Evolutionary conservation across 2,113 vertebrate species (phyloP).

Genomic region (Cercopithecus mona): DNA sequence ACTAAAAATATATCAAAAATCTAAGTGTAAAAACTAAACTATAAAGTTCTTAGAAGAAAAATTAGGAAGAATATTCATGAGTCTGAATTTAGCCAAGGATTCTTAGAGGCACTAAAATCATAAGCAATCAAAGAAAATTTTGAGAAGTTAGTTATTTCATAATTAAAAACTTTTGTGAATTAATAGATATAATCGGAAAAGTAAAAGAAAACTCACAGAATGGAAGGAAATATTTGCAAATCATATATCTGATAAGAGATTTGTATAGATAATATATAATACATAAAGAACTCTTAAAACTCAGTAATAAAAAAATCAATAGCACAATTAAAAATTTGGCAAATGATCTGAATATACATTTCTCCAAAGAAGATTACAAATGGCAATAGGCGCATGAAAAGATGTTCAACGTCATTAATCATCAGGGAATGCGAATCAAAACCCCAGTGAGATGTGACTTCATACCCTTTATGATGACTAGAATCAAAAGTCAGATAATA

Average conservation of each 20-base stretch:
- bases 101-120: not conserved
- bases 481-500: not conserved
- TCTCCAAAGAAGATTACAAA: not conserved
- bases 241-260: not conserved
- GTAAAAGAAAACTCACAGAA: not conserved
- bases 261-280: not conserved
- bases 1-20: not conserved
- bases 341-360: not conserved
- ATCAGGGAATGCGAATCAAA: not conserved
- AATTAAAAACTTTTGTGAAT: not conserved
- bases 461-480: not conserved
- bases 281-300: not conserved
- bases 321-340: not conserved
- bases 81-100: not conserved
- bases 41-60: not conserved
- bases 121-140: not conserved
- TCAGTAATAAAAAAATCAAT: not conserved
- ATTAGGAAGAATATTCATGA: not conserved
- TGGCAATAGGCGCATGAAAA: not conserved
- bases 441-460: not conserved
- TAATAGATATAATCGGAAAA: not conserved
- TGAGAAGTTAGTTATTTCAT: not conserved
- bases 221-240: not conserved
- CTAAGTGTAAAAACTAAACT: not conserved
- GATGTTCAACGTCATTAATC: not conserved